A percentile compares a stretch with the other conserved stretches of the same genome.
phyloP scores from a whole-genome alignment of 2,113 vertebrate genomes.

The Lathamus discolor region DNA sequence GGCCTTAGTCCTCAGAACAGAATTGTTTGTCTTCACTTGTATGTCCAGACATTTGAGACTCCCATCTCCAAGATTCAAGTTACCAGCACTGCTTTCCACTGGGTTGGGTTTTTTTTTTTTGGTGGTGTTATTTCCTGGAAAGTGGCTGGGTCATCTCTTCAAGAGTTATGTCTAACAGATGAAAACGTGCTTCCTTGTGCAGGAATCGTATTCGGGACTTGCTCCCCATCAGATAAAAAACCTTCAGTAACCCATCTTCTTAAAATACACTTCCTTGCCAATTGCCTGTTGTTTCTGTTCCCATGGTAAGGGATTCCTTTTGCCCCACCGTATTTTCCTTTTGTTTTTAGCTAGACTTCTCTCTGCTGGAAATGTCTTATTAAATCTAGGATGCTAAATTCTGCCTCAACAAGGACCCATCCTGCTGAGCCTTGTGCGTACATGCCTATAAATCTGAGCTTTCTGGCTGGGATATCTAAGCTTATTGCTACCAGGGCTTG shows the following conservation, averaged over 20 bases:
- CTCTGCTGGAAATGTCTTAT: neutral
- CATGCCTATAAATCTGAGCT: neutral
- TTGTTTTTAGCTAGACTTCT: neutral
- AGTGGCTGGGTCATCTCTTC: neutral
- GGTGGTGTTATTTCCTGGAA: neutral
- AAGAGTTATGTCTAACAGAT: neutral
- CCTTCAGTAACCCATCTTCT: neutral
- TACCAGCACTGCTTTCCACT: neutral
- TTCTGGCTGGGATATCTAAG: neutral
- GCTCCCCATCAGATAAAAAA: neutral
- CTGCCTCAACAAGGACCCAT: neutral
- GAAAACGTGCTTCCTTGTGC: neutral
- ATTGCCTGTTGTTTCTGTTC: neutral
- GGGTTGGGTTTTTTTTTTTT: neutral
- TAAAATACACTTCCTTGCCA: neutral
- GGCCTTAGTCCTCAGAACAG: neutral
- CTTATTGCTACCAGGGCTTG: neutral
- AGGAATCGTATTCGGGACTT: neutral
- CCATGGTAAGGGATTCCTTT: neutral
- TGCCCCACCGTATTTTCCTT: neutral
- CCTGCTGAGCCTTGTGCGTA: neutral
- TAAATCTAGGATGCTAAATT: neutral
- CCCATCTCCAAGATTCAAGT: neutral
- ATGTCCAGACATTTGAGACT: accelerated
- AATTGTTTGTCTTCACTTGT: neutral